Evolutionary conservation across 2,797 vertebrate genomes (phyloP).

Genomic region (Neosilurus mollespiculum): DNA sequence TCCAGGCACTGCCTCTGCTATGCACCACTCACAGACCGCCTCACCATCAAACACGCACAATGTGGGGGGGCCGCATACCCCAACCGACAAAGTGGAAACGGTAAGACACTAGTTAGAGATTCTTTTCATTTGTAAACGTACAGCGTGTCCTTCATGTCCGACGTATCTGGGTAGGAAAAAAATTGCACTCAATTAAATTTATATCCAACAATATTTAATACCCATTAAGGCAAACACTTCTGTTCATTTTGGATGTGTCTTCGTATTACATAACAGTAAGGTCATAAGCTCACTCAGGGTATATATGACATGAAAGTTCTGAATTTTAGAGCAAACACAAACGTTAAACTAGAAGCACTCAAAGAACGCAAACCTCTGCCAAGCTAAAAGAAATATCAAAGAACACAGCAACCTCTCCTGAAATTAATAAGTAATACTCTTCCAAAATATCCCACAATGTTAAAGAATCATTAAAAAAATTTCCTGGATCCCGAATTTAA

Average conservation of each 20-base stretch:
- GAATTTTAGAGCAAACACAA: neutral
- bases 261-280: neutral
- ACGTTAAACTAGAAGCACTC: neutral
- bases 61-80: slow-evolving; percentile 75
- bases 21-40: slow-evolving; percentile 69
- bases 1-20: slow-evolving; percentile 69
- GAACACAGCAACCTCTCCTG: too few relatives aligned
- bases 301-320: neutral
- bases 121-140: neutral
- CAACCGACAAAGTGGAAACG: slow-evolving; percentile 86
- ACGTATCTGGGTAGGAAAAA: neutral
- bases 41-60: slow-evolving; percentile 72
- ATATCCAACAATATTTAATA: neutral
- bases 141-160: neutral
- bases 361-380: too few relatives aligned
- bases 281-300: neutral
- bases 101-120: slow-evolving; percentile 68
- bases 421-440: too few relatives aligned
- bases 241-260: neutral
- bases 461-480: too few relatives aligned
- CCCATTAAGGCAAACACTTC: neutral
- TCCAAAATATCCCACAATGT: too few relatives aligned
- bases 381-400: too few relatives aligned
- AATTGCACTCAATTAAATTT: neutral
- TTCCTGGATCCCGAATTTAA: too few relatives aligned